These are phyloP conservation scores for Beris chalybata DNA, from an alignment of 2,888 invertebrate genomes.

Conservation along the genomic window DNA sequence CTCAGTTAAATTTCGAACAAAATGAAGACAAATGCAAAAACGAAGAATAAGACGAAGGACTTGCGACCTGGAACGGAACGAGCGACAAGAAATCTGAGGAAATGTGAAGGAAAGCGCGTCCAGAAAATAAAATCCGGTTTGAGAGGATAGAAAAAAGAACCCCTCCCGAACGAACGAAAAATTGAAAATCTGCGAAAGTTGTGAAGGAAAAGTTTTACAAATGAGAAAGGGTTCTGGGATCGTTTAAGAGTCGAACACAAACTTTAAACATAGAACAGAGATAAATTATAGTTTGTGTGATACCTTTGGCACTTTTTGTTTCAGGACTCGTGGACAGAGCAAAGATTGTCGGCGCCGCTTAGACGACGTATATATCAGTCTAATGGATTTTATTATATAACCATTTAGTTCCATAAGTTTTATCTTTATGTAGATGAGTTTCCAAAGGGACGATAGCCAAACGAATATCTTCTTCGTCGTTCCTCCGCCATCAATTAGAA, in stretches of 20 bases:
- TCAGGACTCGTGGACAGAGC: constrained; percentile 34
- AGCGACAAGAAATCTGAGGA: constrained; percentile 13
- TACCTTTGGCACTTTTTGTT: constrained; percentile 46
- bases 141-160: constrained; percentile 2
- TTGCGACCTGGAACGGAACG: constrained; percentile 19
- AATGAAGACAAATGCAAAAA: constrained; percentile 26
- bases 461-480: not conserved
- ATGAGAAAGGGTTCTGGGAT: constrained; percentile 38
- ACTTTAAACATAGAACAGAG: constrained; percentile 44
- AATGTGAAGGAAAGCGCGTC: constrained; percentile 22
- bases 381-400: constrained; percentile 45
- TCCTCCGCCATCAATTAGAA: not conserved
- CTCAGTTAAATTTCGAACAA: constrained; percentile 18
- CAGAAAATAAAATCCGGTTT: constrained; percentile 12
- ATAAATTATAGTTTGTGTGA: constrained; percentile 46
- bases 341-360: constrained; percentile 44
- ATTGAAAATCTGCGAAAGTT: constrained; percentile 32
- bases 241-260: constrained; percentile 41
- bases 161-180: constrained; percentile 17
- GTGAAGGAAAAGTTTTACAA: constrained; percentile 34
- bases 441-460: not conserved
- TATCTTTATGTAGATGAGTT: constrained; percentile 35
- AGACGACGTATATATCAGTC: constrained; percentile 43
- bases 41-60: constrained; percentile 7
- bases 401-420: constrained; percentile 42